Base-by-base conservation (phyloP, 2,113 vertebrate genomes). In the Trogon melanurus region DNA sequence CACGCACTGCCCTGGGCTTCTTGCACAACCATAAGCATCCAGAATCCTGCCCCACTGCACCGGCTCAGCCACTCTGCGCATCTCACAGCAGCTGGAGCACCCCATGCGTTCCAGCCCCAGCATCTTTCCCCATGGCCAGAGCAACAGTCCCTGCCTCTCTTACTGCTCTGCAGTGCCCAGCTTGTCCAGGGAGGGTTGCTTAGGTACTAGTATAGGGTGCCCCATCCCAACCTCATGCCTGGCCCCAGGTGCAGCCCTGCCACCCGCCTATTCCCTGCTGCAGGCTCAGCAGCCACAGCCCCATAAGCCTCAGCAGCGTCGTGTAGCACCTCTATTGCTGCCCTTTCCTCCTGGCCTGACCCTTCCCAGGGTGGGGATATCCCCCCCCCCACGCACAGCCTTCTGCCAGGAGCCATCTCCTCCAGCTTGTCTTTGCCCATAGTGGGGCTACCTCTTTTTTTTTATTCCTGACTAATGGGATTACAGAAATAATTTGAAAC, bases 401-500 rank as follows among this genome's bases (percentile, higher is more conserved):
- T 81, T 44, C 53, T 53, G 50, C 29, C 74, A 65, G 60, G 53
- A 85, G 65, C 30, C 4, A 47, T 87, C 57, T 84, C 79, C 58
- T 34, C 32, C 21, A 86, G 70, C 41, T 60, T 26, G 51, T 48
- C 14, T 45, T 54, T 84, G 70, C 66, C 81, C 30, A 3, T 8
- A 30, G 53, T 11, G 7, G 21, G 60, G 30, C 61, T 45, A 16
- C n/a, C 26, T 21, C 41, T 27, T 74, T 34, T 27, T 27, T 54
- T 92, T 80, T 79, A 65, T 79, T 32, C 45, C 23, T 54, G 69
- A 48, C 86, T 89, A 89, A 89, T 67, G 73, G 79, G 83, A 95
- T 95, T 95, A 96, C 65, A 91, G 69, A 83, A 90, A 92, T 74
- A 6, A 84, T 74, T 86, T 47, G 32, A 93, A 95, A 66, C 60